Evolutionary conservation across 1,140 invertebrate species (phyloP), one percentile per base, ranked within the genome.

Genomic region (Berghia stephanieae): DNA sequence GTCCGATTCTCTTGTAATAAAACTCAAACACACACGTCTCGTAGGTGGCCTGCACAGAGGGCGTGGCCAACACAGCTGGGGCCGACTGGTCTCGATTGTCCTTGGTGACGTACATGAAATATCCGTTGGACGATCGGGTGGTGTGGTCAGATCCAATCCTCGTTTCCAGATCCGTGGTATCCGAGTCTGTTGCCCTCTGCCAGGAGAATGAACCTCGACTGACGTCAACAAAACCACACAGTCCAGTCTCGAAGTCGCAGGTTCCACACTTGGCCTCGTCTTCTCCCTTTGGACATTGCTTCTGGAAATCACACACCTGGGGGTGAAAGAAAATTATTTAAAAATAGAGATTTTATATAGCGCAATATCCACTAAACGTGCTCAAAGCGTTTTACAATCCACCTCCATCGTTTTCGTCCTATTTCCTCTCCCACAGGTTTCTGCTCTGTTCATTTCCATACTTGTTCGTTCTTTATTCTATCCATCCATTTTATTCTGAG

Each of bases 131-230:
- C 18, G 72, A 82, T 3, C 80, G 77, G 1, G 66, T 76, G 1
- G 94, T 95, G 82, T 95, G 94, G 85, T 96, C 94, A 82, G 90
- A 91, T 4, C 91, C 91, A 46, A 76, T 68, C 18, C 74, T 57
- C 24, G 38, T 34, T 6, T 36, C 63, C 6, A 67, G n/a, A 0
- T 94, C 94, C 21, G 94, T 94, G 0, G 94, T 95, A 13, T 92
- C 91, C 6, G 93, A 90, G 46, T 85, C 85, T 31, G 86, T 85
- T 18, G 85, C 85, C 46, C 82, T 78, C 36, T 73, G 83, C 87
- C 87, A 88, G 18, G 69, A 67, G 78, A 81, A 86, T 13, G 84
- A 83, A 0, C 87, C 86, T 3, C 66, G 34, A 76, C 82, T 85
- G 13, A 77, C 46, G 69, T 83, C 84, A 18, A 49, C 75, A 81